Base-by-base conservation (phyloP, 2,113 vertebrate species). In the Ptilonorhynchus violaceus region DNA sequence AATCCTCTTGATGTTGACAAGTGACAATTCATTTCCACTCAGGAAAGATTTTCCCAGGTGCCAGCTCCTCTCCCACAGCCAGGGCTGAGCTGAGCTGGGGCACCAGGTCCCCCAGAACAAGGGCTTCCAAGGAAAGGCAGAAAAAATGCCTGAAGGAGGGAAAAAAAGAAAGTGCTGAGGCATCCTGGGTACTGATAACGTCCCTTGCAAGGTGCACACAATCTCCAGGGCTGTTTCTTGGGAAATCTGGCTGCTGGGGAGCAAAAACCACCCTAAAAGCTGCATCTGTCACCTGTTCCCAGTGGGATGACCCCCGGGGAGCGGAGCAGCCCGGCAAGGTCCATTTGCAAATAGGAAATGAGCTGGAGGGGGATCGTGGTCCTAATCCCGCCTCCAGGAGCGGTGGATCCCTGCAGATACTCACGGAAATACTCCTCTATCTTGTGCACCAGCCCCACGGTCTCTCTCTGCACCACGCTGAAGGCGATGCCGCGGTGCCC, bases 401-500 rank as follows among this genome's bases (percentile, higher is more conserved):
- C 4, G 0, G 25, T 0, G 12, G 31, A 3, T 17, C 3, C 3
- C 0, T 0, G 2, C 0, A 1, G 37, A 39, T 52, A 98, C 98
- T 98, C 85, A 98, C 98, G 96, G 56, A 98, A 98, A 77, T 98
- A 96, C 13, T 98, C 60, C 96, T 98, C 97, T 1, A 98, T 98
- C 59, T 89, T 95, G 50, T 35, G 76, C 5, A 98, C 44, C 1
- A 98, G 92, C 5, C 4, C 31, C 37, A 97, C 24, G 7, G 85
- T 83, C 6, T 44, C 62, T 7, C 73, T 96, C 27, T 98, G 95
- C 24, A 98, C 94, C 97, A 98, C 97, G 84, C 97, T 98, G 95
- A 98, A 97, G 46, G 98, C 98, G 0, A 98, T 52, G 53, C 98
- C 98, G 7, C 84, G 97, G 49, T 98, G 98, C 52, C 98, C 98